Conservation (phyloP, 2,113 vertebrate genomes). For the Oreochromis spilurus region DNA sequence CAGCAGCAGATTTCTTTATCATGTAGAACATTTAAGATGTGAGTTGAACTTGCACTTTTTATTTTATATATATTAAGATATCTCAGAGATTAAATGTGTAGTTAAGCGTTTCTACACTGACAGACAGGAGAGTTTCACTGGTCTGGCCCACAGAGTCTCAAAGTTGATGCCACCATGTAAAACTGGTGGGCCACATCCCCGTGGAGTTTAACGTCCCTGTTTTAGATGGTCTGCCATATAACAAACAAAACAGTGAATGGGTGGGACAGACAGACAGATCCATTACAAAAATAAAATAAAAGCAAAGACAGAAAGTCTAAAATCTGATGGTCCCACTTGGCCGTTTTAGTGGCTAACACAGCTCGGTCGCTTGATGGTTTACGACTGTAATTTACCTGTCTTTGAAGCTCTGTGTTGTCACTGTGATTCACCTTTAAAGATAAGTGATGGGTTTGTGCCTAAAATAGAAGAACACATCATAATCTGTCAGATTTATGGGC, state of each 20-base stretch:
- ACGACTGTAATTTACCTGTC: background rate
- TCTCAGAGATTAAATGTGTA: background rate
- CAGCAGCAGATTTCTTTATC: too few relatives aligned
- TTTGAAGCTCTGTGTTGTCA: background rate
- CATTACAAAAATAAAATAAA: background rate
- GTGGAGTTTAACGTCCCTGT: background rate
- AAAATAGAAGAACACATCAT: background rate
- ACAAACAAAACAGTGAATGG: background rate
- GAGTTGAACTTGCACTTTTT: too few relatives aligned
- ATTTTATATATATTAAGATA: background rate
- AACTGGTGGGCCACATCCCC: background rate
- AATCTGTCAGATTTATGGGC: background rate
- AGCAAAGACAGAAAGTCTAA: background rate
- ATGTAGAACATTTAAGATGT: too few relatives aligned
- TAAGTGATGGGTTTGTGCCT: background rate
- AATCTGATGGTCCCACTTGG: background rate
- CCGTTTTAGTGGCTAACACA: background rate
- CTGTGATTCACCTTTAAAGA: background rate
- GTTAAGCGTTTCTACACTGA: too few relatives aligned
- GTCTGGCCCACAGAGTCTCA: background rate
- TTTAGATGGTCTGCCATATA: background rate
- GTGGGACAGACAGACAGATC: background rate
- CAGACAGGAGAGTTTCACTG: background rate
- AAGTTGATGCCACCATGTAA: background rate
- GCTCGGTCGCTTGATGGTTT: background rate